Evolutionary conservation across 2,888 invertebrate species (phyloP), one percentile per base, ranked within the genome.

Genomic region (Melinopterus prodromus): DNA sequence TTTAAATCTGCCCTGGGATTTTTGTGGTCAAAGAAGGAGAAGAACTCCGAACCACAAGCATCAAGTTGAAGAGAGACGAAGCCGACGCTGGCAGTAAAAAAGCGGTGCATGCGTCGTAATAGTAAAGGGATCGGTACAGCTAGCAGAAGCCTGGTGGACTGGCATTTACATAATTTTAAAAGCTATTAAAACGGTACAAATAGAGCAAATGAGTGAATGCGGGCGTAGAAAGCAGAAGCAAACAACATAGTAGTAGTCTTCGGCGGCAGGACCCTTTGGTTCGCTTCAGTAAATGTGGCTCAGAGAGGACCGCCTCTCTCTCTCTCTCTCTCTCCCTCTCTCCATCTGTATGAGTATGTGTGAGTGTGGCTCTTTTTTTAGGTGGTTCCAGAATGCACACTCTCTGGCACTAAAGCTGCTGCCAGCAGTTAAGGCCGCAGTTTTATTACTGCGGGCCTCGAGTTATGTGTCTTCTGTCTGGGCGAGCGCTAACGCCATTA

Each of bases 401-500:
- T 80, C 80, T 77, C 77, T 74, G 79, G 80, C 82, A 83, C 81
- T 83, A 85, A 85, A 82, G 82, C 79, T 81, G 83, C 84, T 82
- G 80, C 79, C 80, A 78, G 84, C 83, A 83, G 84, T 85, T 84
- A 85, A 84, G 83, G 83, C 84, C 79, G 83, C 84, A 83, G 80
- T 85, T 84, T 85, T 85, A 85, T 85, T 84, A 82, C 84, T 80
- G 79, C 80, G 78, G 77, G 79, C 82, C 80, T 82, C 53, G 53
- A 84, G 84, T 85, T 85, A 85, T 85, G 84, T 84, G 84, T 85
- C 85, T 85, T 84, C 82, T 83, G 85, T 85, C 85, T 86, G 85
- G 83, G 81, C 83, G 83, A 80, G 79, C 80, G 70, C 77, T 79
- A 79, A 77, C 80, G 77, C 79, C 78, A 80, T 81, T 80, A 80